These are phyloP conservation scores for Hyalella azteca DNA, from an alignment of 2,888 invertebrate genomes.

Conservation along the genomic window DNA sequence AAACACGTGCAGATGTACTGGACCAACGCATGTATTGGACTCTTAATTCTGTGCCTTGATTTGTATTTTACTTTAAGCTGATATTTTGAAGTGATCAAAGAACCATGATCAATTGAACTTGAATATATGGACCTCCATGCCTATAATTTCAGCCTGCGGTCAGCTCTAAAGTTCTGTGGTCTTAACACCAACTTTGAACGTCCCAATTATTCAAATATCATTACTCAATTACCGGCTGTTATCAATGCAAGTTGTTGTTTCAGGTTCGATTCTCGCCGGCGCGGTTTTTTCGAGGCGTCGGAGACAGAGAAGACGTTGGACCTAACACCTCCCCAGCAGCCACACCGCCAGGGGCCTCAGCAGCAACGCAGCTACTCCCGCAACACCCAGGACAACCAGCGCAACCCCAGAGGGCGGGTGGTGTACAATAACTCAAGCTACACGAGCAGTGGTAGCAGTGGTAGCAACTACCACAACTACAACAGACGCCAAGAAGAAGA, in stretches of 20 bases:
- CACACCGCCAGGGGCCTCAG: conserved; percentile 10
- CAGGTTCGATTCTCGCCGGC: conserved; percentile 51
- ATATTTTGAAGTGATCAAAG: too few species aligned
- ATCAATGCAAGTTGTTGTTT: not conserved
- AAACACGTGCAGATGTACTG: too few species aligned
- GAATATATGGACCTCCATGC: too few species aligned
- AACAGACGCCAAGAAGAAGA: conserved; percentile 64
- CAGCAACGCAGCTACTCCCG: conserved; percentile 46
- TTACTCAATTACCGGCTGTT: too few species aligned
- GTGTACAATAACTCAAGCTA: conserved; percentile 32
- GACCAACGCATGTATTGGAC: too few species aligned
- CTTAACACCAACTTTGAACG: too few species aligned
- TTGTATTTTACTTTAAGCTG: too few species aligned
- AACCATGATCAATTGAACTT: too few species aligned
- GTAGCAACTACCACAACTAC: conserved; percentile 34
- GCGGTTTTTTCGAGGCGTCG: conserved; percentile 49
- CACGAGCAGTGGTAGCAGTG: conserved; percentile 35
- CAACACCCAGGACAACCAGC: conserved; percentile 19
- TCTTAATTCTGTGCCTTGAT: too few species aligned
- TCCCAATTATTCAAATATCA: too few species aligned
- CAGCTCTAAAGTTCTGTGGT: too few species aligned
- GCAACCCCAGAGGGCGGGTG: conserved; percentile 28
- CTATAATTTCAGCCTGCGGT: too few species aligned
- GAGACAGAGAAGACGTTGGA: conserved; percentile 45
- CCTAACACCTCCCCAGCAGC: not conserved